Percentiles rank a stretch among this genome's conserved stretches.
Evolutionary conservation across 2,888 invertebrate genomes (phyloP).

Genomic region (Argyresthia goedartella): DNA sequence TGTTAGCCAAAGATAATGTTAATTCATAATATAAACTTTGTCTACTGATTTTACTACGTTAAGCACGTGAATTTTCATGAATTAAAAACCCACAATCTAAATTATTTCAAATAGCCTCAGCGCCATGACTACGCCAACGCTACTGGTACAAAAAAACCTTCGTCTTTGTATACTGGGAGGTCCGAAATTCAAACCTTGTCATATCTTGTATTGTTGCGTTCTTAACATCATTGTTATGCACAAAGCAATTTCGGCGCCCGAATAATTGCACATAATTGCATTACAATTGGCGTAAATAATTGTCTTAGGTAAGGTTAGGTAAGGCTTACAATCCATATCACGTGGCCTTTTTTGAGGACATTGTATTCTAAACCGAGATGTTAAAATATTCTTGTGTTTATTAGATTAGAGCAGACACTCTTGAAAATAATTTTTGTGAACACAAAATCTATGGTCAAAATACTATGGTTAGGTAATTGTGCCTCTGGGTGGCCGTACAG

Average conservation of each 20-base stretch:
- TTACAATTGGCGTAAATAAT: slow-evolving; percentile 37
- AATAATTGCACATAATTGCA: slow-evolving; percentile 39
- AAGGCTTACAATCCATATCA: not conserved
- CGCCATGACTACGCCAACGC: slow-evolving; percentile 10
- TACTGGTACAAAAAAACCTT: slow-evolving; percentile 8
- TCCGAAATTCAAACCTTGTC: slow-evolving; percentile 50
- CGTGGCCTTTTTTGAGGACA: not conserved
- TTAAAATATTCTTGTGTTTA: no score
- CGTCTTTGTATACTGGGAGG: slow-evolving; percentile 28
- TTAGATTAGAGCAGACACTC: no score
- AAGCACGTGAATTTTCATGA: no score
- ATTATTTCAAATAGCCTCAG: not conserved
- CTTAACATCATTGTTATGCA: slow-evolving; percentile 38
- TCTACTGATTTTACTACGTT: no score
- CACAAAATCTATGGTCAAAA: no score
- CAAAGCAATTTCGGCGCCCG: slow-evolving; percentile 24
- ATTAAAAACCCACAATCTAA: no score
- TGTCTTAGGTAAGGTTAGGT: slow-evolving; percentile 13
- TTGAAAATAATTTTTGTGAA: no score
- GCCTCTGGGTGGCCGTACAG: no score
- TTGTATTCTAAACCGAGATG: not conserved
- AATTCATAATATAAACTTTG: no score
- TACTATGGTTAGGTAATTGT: no score
- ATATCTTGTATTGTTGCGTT: slow-evolving; percentile 34
- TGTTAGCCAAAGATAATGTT: no score